Percentiles rank a stretch among this genome's conserved stretches.
Evolutionary conservation across 37 sponge, comb jelly and placozoan species (phyloP).

Genomic region (Crambe crambe): DNA sequence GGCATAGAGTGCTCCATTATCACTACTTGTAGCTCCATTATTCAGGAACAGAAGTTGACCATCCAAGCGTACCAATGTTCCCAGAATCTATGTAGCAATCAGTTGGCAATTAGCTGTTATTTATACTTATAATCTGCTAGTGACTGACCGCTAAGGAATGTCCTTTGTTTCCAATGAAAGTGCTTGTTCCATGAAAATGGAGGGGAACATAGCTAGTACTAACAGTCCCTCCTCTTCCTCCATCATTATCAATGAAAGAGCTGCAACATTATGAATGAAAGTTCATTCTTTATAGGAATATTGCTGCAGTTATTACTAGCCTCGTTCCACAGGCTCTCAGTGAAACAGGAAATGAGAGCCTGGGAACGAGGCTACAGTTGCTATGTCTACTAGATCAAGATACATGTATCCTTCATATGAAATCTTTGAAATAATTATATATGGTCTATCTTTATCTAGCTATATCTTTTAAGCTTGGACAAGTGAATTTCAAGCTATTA

Average conservation of each 20-base stretch:
- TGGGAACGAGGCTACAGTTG: too few relatives aligned
- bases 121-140: background rate
- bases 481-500: too few relatives aligned
- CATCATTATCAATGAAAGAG: constrained; percentile 6
- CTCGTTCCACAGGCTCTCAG: too few relatives aligned
- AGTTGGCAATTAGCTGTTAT: background rate
- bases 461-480: too few relatives aligned
- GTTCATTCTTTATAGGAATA: too few relatives aligned
- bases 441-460: too few relatives aligned
- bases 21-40: background rate
- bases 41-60: constrained; percentile 2
- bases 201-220: constrained; percentile 2
- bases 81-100: background rate
- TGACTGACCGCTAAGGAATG: background rate
- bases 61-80: background rate
- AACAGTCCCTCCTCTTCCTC: constrained; percentile 16
- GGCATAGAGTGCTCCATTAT: constrained; percentile 27
- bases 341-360: too few relatives aligned
- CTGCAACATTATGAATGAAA: constrained; percentile 9
- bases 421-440: too few relatives aligned
- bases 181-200: constrained; percentile 14
- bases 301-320: too few relatives aligned
- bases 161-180: constrained; percentile 19
- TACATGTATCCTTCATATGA: too few relatives aligned
- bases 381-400: too few relatives aligned